Percentiles rank a stretch among this genome's conserved stretches.
Evolutionary conservation across 2,888 invertebrate species (phyloP).

Genomic region (Lordiphosa andalusiaca): DNA sequence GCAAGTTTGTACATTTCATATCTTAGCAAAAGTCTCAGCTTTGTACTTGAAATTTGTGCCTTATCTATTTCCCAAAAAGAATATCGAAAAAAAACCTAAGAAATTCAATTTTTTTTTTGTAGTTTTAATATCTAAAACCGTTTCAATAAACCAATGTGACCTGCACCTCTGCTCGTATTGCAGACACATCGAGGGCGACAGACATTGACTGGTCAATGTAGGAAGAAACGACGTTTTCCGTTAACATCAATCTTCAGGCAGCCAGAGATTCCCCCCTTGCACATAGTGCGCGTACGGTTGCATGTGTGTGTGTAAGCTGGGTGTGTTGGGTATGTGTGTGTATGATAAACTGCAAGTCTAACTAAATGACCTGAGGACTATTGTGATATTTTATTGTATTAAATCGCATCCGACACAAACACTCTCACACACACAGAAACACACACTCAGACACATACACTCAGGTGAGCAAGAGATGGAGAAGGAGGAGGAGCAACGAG

Average conservation of each 20-base stretch:
- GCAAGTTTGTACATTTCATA: too few species aligned
- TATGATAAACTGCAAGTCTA: slow-evolving; percentile 77
- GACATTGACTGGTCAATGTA: slow-evolving; percentile 24
- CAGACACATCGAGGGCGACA: slow-evolving; percentile 9
- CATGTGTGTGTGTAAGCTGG: slow-evolving; percentile 10
- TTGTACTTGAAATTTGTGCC: too few species aligned
- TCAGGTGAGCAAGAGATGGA: slow-evolving; percentile 17
- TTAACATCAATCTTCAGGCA: slow-evolving; percentile 79
- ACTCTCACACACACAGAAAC: neutral
- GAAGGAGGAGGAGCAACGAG: slow-evolving; percentile 13
- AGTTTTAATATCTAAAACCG: too few species aligned
- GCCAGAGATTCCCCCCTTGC: slow-evolving; percentile 15
- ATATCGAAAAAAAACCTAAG: too few species aligned
- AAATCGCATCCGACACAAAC: slow-evolving; percentile 75
- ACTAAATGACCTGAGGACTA: slow-evolving; percentile 80
- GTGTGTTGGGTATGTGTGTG: slow-evolving; percentile 24
- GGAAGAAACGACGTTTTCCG: slow-evolving; percentile 77
- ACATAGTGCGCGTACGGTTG: neutral
- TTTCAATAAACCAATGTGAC: too few species aligned
- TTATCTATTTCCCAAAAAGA: too few species aligned
- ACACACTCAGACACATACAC: slow-evolving; percentile 1
- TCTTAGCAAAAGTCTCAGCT: too few species aligned
- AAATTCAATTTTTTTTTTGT: too few species aligned
- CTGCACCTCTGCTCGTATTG: neutral
- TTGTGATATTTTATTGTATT: slow-evolving; percentile 80